Evolutionary conservation across 2,888 invertebrate species (phyloP), one percentile per base, ranked within the genome.

Genomic region (Aspidiotus rigidus): DNA sequence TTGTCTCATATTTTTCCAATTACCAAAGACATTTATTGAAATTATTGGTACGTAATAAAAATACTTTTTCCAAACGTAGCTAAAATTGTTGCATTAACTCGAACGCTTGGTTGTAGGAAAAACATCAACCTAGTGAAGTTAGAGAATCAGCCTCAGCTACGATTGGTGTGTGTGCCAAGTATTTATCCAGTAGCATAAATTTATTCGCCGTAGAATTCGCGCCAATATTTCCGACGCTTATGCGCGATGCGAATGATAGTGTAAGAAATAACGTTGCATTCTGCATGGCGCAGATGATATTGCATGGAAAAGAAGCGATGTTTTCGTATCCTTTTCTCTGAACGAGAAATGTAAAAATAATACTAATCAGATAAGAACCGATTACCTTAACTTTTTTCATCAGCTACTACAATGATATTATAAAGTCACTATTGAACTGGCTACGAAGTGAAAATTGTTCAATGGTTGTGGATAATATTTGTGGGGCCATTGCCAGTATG

Each of bases 201-300:
- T 42, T 57, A n/a, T 66, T 66, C 8, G 66, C 66, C 28, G 56
- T 66, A n/a, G 66, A 66, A 66, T 66, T 66, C 57, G 57, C 57
- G 6, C 66, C 66, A 3, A 59, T 57, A n/a, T 28, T 59, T 8
- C 59, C 66, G 8, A 57, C 66, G 8, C 11, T 66, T 1, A 59
- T 66, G 66, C 55, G 42, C 28, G 66, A 66, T 15, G 10, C 66
- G 11, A 59, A 59, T 49, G 66, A 66, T 16, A 44, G 13, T 11
- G 44, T 66, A 1, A 15, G 66, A 44, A 66, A 66, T 39, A 66
- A 66, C 49, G 59, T 66, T 1, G 66, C 66, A 1, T 66, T 44
- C 16, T 66, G 66, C 59, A 11, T 66, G 16, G 57, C 66, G 28
- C 66, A 66, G 49, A 66, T 66, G 66, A 28, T 66, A 0, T 56